Percentiles rank a stretch among this genome's conserved stretches.
Evolutionary conservation across 2,797 vertebrate species (phyloP).

Genomic region (Merluccius polli): DNA sequence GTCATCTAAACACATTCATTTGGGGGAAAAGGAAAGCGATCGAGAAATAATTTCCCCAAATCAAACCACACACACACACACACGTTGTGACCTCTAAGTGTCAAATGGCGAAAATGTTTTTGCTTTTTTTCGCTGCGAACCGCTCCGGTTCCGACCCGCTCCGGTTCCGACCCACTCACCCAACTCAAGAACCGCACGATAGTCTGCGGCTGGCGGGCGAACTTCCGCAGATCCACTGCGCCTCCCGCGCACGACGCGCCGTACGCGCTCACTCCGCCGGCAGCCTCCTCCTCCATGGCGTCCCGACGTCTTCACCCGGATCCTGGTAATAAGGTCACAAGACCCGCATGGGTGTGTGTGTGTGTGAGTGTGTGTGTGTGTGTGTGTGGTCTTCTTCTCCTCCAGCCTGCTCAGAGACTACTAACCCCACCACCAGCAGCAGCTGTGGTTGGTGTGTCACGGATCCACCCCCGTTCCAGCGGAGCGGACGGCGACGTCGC

Average conservation of each 20-base stretch:
- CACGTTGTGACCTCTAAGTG: too few species aligned
- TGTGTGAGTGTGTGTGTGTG: too few species aligned
- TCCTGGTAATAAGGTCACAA: conserved; percentile 9
- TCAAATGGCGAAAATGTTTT: too few species aligned
- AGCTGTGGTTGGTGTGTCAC: too few species aligned
- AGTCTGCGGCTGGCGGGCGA: conserved; percentile 72
- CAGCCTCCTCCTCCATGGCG: conserved; percentile 68
- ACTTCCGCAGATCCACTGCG: conserved; percentile 67
- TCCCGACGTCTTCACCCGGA: background rate
- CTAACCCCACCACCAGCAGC: too few species aligned
- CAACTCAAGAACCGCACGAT: conserved; percentile 71
- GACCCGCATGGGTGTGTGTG: background rate
- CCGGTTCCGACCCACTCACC: conserved; percentile 60
- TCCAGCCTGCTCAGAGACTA: too few species aligned
- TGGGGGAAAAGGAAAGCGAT: background rate
- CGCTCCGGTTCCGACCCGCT: background rate
- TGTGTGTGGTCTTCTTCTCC: too few species aligned
- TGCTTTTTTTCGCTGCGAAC: too few species aligned
- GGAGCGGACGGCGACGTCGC: too few species aligned
- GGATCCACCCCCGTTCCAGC: too few species aligned
- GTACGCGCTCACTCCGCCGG: conserved; percentile 56
- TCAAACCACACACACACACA: too few species aligned
- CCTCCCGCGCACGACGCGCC: conserved; percentile 67
- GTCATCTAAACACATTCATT: background rate
- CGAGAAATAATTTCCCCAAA: too few species aligned